Percentiles rank a stretch among this genome's conserved stretches.
Evolutionary conservation across 1,140 invertebrate species (phyloP).

Genomic region (Aradophagus sp.): DNA sequence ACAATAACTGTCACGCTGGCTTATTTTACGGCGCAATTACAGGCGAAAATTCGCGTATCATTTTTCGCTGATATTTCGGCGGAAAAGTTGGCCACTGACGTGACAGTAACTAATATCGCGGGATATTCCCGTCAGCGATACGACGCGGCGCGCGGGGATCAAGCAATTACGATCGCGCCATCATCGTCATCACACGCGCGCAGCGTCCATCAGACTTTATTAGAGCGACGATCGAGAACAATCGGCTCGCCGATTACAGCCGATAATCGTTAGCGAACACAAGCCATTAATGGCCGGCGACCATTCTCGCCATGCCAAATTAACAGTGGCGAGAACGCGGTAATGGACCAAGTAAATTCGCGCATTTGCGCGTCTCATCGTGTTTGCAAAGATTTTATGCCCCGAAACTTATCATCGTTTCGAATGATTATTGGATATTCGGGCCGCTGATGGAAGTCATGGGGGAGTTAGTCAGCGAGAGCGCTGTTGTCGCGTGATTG

Average conservation of each 20-base stretch:
- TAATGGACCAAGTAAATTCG: conserved; percentile 53
- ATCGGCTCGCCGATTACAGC: conserved; percentile 73
- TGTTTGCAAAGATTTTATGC: conserved; percentile 51
- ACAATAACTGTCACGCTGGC: conserved; percentile 45
- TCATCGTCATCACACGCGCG: conserved; percentile 63
- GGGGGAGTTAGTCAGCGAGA: conserved; percentile 38
- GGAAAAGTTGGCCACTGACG: conserved; percentile 39
- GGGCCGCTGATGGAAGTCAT: conserved; percentile 9
- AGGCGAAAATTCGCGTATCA: conserved; percentile 40
- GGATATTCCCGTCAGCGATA: conserved; percentile 51
- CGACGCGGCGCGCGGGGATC: conserved; percentile 57
- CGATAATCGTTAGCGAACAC: conserved; percentile 73
- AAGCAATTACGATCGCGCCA: conserved; percentile 66
- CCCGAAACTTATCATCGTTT: conserved; percentile 44
- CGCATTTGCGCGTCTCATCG: conserved; percentile 31
- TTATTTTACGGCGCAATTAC: conserved; percentile 47
- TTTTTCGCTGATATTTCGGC: conserved; percentile 53
- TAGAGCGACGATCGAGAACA: conserved; percentile 68
- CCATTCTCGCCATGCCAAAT: conserved; percentile 69
- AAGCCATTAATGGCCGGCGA: conserved; percentile 71
- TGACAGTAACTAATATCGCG: conserved; percentile 55
- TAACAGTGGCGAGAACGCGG: conserved; percentile 58
- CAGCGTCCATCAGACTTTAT: conserved; percentile 70
- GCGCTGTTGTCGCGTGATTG: neutral
- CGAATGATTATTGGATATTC: conserved; percentile 30